Conservation (phyloP, 1,140 invertebrate genomes). For the Drosophila varians region DNA sequence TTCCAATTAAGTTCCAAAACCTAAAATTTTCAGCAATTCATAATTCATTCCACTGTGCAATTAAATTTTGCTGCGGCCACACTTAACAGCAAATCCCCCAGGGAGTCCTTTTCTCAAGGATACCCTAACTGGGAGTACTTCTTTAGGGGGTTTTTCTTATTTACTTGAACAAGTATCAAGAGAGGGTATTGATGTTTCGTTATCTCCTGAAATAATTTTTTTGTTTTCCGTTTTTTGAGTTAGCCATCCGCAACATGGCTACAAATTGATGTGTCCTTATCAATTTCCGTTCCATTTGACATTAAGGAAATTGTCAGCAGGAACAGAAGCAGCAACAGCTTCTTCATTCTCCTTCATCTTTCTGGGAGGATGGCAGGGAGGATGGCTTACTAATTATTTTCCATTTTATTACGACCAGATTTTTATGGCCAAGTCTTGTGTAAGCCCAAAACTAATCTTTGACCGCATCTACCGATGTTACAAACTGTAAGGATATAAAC, state of each 20-base stretch:
- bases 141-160: neutral
- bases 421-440: slow-evolving; percentile 26
- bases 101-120: neutral
- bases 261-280: slow-evolving; percentile 66
- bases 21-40: slow-evolving; percentile 44
- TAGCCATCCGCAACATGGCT: slow-evolving; percentile 17
- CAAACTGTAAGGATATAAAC: slow-evolving; percentile 5
- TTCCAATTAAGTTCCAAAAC: slow-evolving; percentile 30
- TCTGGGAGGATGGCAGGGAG: too few relatives aligned
- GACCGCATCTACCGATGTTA: slow-evolving; percentile 32
- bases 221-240: neutral
- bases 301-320: slow-evolving; percentile 54
- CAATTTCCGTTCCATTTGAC: slow-evolving; percentile 73
- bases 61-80: slow-evolving; percentile 56
- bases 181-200: neutral
- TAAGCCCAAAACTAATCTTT: slow-evolving; percentile 39
- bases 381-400: slow-evolving; percentile 42
- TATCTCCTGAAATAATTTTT: neutral
- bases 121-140: neutral
- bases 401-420: slow-evolving; percentile 39
- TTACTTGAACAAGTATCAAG: neutral
- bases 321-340: neutral
- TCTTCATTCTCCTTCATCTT: neutral
- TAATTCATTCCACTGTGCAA: slow-evolving; percentile 45
- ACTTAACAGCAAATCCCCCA: slow-evolving; percentile 42